A percentile compares a stretch with the other conserved stretches of the same genome.
Conservation (phyloP, 2,113 vertebrate species). For the Myotis yumanensis region DNA sequence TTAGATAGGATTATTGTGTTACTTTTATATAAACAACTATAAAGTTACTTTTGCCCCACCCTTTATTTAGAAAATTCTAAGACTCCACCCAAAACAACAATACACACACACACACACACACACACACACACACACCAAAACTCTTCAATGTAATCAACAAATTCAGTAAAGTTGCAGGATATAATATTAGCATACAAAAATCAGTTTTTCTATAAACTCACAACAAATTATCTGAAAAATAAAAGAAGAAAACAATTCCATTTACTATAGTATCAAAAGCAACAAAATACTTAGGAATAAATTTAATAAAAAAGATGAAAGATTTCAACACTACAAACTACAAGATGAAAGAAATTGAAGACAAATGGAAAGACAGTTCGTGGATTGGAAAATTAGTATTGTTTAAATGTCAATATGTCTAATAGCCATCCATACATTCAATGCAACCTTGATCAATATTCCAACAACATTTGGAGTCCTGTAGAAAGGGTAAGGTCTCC, state of each 20-base stretch:
- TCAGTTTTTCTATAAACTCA: background rate
- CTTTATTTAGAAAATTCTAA: background rate
- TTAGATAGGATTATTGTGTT: background rate
- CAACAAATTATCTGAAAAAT: background rate
- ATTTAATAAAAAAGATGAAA: background rate
- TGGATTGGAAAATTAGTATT: background rate
- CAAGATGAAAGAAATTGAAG: background rate
- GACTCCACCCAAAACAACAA: background rate
- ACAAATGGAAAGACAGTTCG: background rate
- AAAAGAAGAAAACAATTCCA: background rate
- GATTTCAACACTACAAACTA: background rate
- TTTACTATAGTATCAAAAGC: background rate
- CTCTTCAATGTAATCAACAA: background rate
- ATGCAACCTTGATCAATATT: background rate
- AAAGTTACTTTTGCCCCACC: background rate
- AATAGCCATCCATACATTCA: background rate
- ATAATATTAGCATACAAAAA: background rate
- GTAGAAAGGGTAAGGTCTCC: too few relatives aligned
- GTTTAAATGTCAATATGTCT: background rate
- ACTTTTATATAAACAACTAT: background rate
- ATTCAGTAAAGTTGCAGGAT: background rate
- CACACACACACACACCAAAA: background rate
- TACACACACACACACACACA: too few relatives aligned
- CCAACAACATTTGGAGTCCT: background rate
- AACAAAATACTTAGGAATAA: background rate